These are phyloP conservation scores for Genyomyrus donnyi DNA, from an alignment of 2,113 vertebrate species.

Conservation along the genomic window DNA sequence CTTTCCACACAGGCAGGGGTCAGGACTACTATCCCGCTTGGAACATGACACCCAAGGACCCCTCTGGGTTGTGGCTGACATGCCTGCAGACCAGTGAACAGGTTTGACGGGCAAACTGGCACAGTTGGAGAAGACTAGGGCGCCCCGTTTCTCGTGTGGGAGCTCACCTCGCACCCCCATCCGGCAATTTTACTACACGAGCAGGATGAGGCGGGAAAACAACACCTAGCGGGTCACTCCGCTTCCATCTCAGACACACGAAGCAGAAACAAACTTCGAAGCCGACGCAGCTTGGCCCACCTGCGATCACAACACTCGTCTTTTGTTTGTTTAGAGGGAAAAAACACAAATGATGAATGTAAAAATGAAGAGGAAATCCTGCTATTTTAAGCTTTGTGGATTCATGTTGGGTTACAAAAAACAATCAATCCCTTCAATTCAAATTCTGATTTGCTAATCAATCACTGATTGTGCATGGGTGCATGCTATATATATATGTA, in stretches of 20 bases:
- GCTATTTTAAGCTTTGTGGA: not conserved
- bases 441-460: not conserved
- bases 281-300: not conserved
- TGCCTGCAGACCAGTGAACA: not conserved
- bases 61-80: not conserved
- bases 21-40: not conserved
- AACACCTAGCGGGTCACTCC: not conserved
- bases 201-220: not conserved
- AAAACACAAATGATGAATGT: not conserved
- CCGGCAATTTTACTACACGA: not conserved
- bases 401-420: not conserved
- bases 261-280: not conserved
- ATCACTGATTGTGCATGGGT: not conserved
- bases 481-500: not conserved
- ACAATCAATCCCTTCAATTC: not conserved
- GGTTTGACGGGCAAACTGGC: not conserved
- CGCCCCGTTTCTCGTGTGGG: not conserved
- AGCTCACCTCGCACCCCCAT: not conserved
- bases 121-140: not conserved
- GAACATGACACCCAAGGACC: not conserved
- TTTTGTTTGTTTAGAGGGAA: not conserved
- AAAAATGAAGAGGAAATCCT: not conserved
- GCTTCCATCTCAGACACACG: not conserved
- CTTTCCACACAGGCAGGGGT: not conserved
- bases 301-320: not conserved